phyloP scores from a whole-genome alignment of 2,797 vertebrate species.

The Hyperoplus lanceolatus region DNA sequence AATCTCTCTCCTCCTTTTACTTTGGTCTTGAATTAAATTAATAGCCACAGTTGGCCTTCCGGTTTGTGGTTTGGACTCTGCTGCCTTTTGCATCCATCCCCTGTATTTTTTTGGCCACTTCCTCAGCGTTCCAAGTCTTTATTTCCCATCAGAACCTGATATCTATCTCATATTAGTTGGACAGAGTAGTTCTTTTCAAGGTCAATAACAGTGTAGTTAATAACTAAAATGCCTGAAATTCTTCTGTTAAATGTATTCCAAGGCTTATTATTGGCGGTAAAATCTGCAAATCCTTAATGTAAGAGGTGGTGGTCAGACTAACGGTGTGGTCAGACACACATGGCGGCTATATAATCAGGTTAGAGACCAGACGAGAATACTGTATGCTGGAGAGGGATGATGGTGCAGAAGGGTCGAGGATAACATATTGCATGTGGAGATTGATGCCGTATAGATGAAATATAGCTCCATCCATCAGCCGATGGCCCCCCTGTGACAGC shows the following conservation, averaged over 20 bases:
- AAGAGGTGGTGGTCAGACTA: conserved; percentile 10
- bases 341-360: conserved; percentile 30
- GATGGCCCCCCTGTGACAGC: conserved; percentile 47
- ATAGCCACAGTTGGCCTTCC: conserved; percentile 31
- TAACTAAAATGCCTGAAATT: neutral
- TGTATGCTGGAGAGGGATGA: conserved; percentile 20
- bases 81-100: conserved; percentile 14
- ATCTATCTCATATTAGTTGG: neutral
- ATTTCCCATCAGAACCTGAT: conserved; percentile 2
- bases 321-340: conserved; percentile 22
- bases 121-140: neutral
- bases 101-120: neutral
- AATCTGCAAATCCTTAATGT: conserved; percentile 11
- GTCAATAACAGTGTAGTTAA: too few species aligned
- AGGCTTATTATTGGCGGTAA: neutral
- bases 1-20: conserved; percentile 44
- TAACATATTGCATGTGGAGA: conserved; percentile 62
- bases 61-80: conserved; percentile 6
- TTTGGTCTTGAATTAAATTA: conserved; percentile 44
- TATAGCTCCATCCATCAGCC: conserved; percentile 61
- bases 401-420: conserved; percentile 36
- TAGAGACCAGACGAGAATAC: conserved; percentile 11
- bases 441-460: conserved; percentile 61
- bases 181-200: neutral
- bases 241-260: neutral